Percentiles rank a stretch among this genome's conserved stretches.
Evolutionary conservation across 2,888 invertebrate species (phyloP).

Genomic region (Plebejus melissa): DNA sequence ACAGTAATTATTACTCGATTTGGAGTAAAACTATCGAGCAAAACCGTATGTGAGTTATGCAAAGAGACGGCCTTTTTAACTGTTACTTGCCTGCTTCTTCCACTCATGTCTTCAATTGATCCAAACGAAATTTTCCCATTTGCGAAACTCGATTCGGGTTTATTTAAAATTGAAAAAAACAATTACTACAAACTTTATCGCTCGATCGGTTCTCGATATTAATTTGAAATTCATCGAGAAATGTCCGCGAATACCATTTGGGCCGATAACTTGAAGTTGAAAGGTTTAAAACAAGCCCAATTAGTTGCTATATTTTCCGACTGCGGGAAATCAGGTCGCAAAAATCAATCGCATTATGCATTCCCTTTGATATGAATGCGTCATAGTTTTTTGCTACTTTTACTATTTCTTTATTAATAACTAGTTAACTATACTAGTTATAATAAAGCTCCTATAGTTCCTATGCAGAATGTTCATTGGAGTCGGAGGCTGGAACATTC

Average conservation of each 20-base stretch:
- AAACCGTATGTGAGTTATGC: too few species aligned
- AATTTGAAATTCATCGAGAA: slow-evolving; percentile 57
- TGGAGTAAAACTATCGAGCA: too few species aligned
- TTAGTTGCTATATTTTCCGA: slow-evolving; percentile 77
- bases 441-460: too few species aligned
- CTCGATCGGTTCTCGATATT: slow-evolving; percentile 41
- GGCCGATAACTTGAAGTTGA: slow-evolving; percentile 71
- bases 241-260: slow-evolving; percentile 67
- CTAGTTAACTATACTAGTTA: not conserved
- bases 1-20: too few species aligned
- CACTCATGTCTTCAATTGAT: not conserved
- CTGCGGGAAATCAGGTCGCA: slow-evolving; percentile 59
- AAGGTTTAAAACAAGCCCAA: slow-evolving; percentile 70
- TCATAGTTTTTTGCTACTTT: slow-evolving; percentile 5
- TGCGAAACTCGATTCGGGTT: not conserved
- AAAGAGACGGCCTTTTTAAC: too few species aligned
- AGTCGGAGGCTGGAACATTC: too few species aligned
- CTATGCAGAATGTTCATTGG: too few species aligned
- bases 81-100: too few species aligned
- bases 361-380: slow-evolving; percentile 23
- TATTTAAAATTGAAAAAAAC: slow-evolving; percentile 24
- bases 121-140: slow-evolving; percentile 11
- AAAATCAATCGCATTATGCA: slow-evolving; percentile 47
- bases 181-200: slow-evolving; percentile 34
- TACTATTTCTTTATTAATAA: not conserved